Evolutionary conservation across 2,888 invertebrate genomes (phyloP).

Genomic region (Tridacna crocea): DNA sequence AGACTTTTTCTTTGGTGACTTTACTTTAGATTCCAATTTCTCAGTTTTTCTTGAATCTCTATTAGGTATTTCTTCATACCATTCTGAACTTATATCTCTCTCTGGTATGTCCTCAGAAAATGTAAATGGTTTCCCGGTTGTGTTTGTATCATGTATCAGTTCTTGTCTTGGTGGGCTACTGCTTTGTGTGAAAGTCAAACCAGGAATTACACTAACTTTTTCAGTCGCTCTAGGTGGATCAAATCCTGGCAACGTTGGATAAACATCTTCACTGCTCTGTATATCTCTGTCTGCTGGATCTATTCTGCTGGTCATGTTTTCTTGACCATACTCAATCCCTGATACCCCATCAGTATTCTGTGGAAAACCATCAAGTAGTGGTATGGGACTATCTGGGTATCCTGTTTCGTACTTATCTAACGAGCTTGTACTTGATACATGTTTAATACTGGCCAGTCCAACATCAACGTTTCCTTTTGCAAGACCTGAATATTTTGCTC

Average conservation of each 20-base stretch:
- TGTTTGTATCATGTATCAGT: neutral
- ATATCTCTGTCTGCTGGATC: neutral
- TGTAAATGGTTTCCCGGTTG: constrained; percentile 20
- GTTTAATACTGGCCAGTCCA: neutral
- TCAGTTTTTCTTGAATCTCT: constrained; percentile 9
- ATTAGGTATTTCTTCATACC: constrained; percentile 8
- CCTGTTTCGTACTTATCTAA: too few species aligned
- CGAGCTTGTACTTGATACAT: neutral
- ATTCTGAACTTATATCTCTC: constrained; percentile 17
- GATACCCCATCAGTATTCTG: neutral
- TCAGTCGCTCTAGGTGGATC: neutral
- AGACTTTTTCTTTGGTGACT: constrained; percentile 37
- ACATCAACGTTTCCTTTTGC: neutral
- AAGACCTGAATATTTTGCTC: constrained; percentile 26
- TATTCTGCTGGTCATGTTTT: neutral
- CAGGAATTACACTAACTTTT: neutral
- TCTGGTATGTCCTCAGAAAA: constrained; percentile 33
- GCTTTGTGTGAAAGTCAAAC: neutral
- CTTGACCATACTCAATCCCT: neutral
- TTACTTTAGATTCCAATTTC: constrained; percentile 3
- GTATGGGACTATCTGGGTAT: neutral
- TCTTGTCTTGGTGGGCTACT: neutral
- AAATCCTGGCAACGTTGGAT: constrained; percentile 3
- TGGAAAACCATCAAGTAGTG: neutral
- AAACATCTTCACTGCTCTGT: neutral